Percentiles rank a stretch among this genome's conserved stretches.
phyloP scores from a whole-genome alignment of 2,113 vertebrate genomes.

The Electrona antarctica region DNA sequence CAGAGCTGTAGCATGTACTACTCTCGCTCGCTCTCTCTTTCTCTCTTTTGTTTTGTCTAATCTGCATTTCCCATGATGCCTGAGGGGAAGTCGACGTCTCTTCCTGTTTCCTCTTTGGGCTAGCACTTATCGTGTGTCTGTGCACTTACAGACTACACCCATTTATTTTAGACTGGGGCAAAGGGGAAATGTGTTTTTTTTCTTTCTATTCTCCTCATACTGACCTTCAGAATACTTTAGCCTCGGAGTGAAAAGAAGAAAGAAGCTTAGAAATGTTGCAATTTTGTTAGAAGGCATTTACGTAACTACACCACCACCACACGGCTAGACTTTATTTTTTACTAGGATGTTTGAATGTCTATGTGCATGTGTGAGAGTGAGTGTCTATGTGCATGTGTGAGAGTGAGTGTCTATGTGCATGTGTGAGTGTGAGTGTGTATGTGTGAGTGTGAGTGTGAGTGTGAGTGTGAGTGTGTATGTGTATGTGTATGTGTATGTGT shows the following conservation, averaged over 20 bases:
- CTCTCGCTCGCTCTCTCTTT: neutral
- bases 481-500: rapidly evolving
- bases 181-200: conserved; percentile 33
- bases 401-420: neutral
- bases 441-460: no score
- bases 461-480: neutral
- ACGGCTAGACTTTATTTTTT: conserved; percentile 1
- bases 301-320: neutral
- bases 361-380: neutral
- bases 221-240: conserved; percentile 36
- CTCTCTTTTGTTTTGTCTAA: conserved; percentile 83
- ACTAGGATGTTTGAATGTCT: neutral
- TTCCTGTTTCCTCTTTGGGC: conserved; percentile 78
- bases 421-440: neutral
- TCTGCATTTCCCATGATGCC: conserved; percentile 79
- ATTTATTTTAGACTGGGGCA: conserved; percentile 63
- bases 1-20: neutral
- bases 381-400: no score
- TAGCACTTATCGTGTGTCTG: conserved; percentile 52
- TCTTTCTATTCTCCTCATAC: conserved; percentile 18
- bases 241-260: conserved; percentile 9
- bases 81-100: conserved; percentile 76
- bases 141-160: conserved; percentile 60
- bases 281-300: conserved; percentile 29
- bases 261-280: conserved; percentile 15